Percentiles rank a stretch among this genome's conserved stretches.
These are phyloP conservation scores for Endomychus coccineus DNA, from an alignment of 2,888 invertebrate genomes.

Conservation along the genomic window DNA sequence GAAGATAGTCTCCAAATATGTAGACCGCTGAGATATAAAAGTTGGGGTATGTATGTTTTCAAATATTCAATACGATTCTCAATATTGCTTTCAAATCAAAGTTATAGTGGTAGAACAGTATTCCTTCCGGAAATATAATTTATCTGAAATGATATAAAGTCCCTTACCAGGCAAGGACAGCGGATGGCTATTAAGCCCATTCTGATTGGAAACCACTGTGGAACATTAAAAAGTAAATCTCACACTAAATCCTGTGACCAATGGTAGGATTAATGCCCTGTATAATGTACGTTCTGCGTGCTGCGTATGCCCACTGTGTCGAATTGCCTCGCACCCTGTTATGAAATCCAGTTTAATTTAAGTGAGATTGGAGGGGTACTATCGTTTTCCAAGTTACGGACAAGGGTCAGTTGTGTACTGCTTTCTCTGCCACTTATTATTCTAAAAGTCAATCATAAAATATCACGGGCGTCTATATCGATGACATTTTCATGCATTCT, in stretches of 20 bases:
- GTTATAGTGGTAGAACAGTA: no score
- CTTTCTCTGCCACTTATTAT: conserved; percentile 29
- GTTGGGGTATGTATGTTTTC: no score
- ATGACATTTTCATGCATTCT: conserved; percentile 44
- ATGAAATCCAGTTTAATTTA: conserved; percentile 40
- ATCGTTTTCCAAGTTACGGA: conserved; percentile 16
- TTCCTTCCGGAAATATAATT: no score
- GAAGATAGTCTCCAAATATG: no score
- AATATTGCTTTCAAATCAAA: no score
- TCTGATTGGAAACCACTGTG: conserved; percentile 40
- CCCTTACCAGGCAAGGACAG: no score
- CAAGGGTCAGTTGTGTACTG: conserved; percentile 28
- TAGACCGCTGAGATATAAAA: no score
- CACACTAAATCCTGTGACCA: conserved; percentile 42
- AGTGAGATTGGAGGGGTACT: conserved; percentile 34
- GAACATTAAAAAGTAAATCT: conserved; percentile 45
- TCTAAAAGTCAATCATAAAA: conserved; percentile 43
- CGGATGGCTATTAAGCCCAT: conserved; percentile 32
- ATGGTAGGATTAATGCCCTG: conserved; percentile 38
- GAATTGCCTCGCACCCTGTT: conserved; percentile 35
- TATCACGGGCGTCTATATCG: conserved; percentile 40
- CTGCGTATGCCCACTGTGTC: conserved; percentile 23
- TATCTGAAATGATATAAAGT: no score
- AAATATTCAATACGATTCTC: no score
- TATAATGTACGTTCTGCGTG: conserved; percentile 15